Evolutionary conservation across 2,888 invertebrate species (phyloP), one percentile per base, ranked within the genome.

Genomic region (Amblyjoppa proteus): DNA sequence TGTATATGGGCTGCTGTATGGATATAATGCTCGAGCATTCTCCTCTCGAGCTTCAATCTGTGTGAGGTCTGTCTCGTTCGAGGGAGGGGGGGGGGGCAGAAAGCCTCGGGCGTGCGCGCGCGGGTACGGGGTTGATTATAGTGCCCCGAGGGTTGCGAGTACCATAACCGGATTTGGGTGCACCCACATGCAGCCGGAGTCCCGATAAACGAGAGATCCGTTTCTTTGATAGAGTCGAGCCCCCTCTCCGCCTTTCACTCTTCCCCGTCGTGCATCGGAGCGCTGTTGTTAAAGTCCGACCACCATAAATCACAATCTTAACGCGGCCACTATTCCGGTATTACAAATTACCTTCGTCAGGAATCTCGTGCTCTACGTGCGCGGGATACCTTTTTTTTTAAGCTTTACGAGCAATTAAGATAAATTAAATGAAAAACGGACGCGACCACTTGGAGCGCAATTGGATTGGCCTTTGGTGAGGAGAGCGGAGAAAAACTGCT

Each of bases 121-220:
- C 28, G 66, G 71, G 79, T 76, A 68, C 70, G 66, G 80, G 83
- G 82, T 81, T 87, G 85, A 87, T 87, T 85, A 87, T 83, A 81
- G 85, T 74, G 77, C 77, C 85, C 78, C 58, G 80, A 87, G 85
- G 87, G 85, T 87, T 85, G 87, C 81, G 77, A 83, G 76, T 74
- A 38, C 81, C 85, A 84, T 87, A 87, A 87, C 86, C 82, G 79
- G 78, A 87, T 87, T 87, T 86, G 68, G 78, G 66, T 81, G 81
- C 85, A 85, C 85, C 85, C 82, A 82, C 85, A 84, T 74, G 71
- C 20, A 77, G 71, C 31, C 38, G 4, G 69, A 81, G 56, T 66
- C 34, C 75, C 82, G 82, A 85, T 82, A 75, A 82, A 79, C 71
- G 70, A 79, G 82, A 78, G 41, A n/a, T 75, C 51, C 71, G 49